Conservation (phyloP, 2,888 invertebrate species). For the Pasiphila rectangulata region DNA sequence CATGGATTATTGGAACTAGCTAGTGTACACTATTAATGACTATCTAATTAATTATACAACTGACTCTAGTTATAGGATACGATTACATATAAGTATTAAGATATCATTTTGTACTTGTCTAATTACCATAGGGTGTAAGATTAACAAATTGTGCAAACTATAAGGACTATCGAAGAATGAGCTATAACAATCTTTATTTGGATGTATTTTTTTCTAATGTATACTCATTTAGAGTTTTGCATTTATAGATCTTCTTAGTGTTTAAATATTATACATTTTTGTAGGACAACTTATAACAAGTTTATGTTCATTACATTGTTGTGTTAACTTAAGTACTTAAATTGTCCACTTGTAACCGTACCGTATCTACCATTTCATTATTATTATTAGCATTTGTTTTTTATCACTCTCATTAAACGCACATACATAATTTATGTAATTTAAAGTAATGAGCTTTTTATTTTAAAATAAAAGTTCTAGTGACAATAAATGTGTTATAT, state of each 20-base stretch:
- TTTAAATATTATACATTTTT: constrained; percentile 65
- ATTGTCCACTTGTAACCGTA: constrained; percentile 62
- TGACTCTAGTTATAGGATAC: constrained; percentile 76
- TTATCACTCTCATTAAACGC: constrained; percentile 63
- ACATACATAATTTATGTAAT: constrained; percentile 78
- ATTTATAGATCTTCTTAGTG: constrained; percentile 79
- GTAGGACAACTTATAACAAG: constrained; percentile 50
- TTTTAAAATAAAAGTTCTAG: constrained; percentile 76
- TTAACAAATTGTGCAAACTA: constrained; percentile 76
- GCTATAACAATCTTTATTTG: constrained; percentile 69
- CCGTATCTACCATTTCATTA: constrained; percentile 56
- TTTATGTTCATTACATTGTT: constrained; percentile 44
- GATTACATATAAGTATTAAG: constrained; percentile 71
- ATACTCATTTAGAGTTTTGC: constrained; percentile 76
- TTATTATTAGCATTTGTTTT: constrained; percentile 53
- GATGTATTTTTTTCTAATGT: constrained; percentile 77
- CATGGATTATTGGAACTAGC: constrained; percentile 56
- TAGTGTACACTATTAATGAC: constrained; percentile 61
- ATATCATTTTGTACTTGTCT: constrained; percentile 81
- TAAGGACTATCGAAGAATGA: constrained; percentile 73
- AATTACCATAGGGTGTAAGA: constrained; percentile 75
- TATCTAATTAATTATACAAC: constrained; percentile 73
- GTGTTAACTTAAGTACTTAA: constrained; percentile 66
- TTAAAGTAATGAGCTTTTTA: constrained; percentile 74
- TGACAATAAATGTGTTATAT: constrained; percentile 33